Evolutionary conservation across 2,797 vertebrate species (phyloP), one percentile per base, ranked within the genome.

Genomic region (Sebastes oblongus): DNA sequence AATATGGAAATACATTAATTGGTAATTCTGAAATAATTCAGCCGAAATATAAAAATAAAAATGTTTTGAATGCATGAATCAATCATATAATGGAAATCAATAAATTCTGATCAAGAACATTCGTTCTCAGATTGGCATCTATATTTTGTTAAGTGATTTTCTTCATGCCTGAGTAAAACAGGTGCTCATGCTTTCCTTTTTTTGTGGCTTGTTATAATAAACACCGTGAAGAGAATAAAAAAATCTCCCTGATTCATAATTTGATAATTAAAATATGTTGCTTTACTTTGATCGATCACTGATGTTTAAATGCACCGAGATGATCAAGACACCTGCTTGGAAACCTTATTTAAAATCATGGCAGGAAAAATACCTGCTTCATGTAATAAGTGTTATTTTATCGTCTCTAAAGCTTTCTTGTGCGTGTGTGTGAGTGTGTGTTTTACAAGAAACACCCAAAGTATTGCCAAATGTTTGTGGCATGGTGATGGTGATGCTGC

Each of bases 301-400:
- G 69, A 29, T 59, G 76, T 73, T 60, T 69, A 12, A 42, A 42
- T 30, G 42, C 66, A 75, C 54, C 12, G 30, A 76, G 20, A 6
- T 46, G 72, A 42, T 42, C 39, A 42, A 86, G 52, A 83, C 87
- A 90, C 89, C 89, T 90, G 88, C 88, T 78, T 78, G 68, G 11
- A 58, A 77, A 67, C 52, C 62, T 79, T 58, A 42, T 42, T 42
- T 42, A 42, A 6, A 52, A 20, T 14, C 14, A 7, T 32, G 32
- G 24, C 9, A 30, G 20, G 11, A 62, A 72, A 75, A 42, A 42
- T 42, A 42, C 14, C 39, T 25, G 1, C 1, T 76, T 72, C 39
- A 12, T 52, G 24, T 64, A 12, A 52, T 46, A 58, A 68, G 12
- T 36, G 2, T 11, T 46, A 20, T 79, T 66, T 81, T 78, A 6